Conservation (phyloP, 2,888 invertebrate genomes). For the Orthosia cruda region DNA sequence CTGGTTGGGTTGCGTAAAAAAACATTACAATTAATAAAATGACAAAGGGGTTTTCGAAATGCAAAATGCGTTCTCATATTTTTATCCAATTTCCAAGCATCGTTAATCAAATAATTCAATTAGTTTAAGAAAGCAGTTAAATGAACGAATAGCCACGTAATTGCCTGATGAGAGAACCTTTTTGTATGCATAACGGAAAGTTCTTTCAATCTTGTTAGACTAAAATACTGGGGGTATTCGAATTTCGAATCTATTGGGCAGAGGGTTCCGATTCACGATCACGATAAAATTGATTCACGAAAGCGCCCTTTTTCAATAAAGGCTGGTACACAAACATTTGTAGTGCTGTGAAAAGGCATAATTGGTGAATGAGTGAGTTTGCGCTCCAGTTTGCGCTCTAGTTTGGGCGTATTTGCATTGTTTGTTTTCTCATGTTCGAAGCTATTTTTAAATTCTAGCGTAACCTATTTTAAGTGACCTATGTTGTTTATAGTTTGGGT, state of each 20-base stretch:
- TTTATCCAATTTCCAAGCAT: background rate
- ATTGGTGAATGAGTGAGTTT: slow-evolving; percentile 37
- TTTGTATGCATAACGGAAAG: slow-evolving; percentile 64
- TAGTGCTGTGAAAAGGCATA: slow-evolving; percentile 45
- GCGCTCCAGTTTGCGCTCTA: slow-evolving; percentile 10
- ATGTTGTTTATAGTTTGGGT: background rate
- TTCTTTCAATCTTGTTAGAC: slow-evolving; percentile 68
- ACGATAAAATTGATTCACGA: slow-evolving; percentile 66
- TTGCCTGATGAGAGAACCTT: slow-evolving; percentile 48
- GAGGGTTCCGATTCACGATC: slow-evolving; percentile 62
- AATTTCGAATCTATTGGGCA: slow-evolving; percentile 52
- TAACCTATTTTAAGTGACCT: background rate
- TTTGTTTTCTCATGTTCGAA: slow-evolving; percentile 25
- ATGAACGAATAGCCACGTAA: slow-evolving; percentile 49
- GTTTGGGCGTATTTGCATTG: slow-evolving; percentile 32
- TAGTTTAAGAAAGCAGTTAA: slow-evolving; percentile 31
- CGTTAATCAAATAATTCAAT: slow-evolving; percentile 39
- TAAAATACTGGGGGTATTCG: slow-evolving; percentile 57
- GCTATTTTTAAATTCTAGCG: slow-evolving; percentile 13
- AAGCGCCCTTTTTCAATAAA: slow-evolving; percentile 66
- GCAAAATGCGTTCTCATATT: slow-evolving; percentile 22
- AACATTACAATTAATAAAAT: background rate
- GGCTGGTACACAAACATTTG: slow-evolving; percentile 59
- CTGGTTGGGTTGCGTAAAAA: background rate
- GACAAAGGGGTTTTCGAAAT: background rate